Evolutionary conservation across 2,888 invertebrate genomes (phyloP), one percentile per base, ranked within the genome.

Genomic region (Limnephilus auricula): DNA sequence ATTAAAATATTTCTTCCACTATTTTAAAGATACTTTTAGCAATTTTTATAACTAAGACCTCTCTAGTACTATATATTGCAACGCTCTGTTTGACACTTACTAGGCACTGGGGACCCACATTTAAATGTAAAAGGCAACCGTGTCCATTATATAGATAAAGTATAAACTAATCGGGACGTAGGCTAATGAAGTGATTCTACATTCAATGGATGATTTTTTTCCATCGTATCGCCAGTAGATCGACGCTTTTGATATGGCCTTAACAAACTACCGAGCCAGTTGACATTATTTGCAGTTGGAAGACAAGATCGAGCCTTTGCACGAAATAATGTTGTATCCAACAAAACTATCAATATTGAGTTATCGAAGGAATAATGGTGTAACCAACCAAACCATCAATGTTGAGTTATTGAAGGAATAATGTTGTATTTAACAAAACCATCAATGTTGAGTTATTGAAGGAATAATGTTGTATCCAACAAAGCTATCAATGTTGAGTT

Each of bases 151-250:
- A n/a, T n/a, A n/a, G n/a, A n/a, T n/a, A n/a, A n/a, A n/a, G 84
- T 40, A 37, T 32, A 34, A 84, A 37, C 40, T 40, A 85, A 85
- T 85, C 85, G 30, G 4, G n/a, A 2, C n/a, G 18, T 84, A 12
- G 25, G 12, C 30, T 85, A 85, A 85, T 85, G 85, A 85, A 85
- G 85, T 85, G 85, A 40, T 85, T 30, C 18, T 6, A 18, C 34
- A 82, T n/a, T 65, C 65, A 65, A 65, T n/a, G 65, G 34, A 37
- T 25, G 34, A 82, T 34, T 13, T 82, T n/a, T 34, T 82, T 10
- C 82, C 34, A 82, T 34, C 25, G 34, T 10, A 25, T 25, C 34
- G 18, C 34, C 34, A n/a, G 9, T 32, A 82, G 32, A 82, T 82
- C 2, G 3, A 65, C 2, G n/a, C 9, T 65, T 65, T 65, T 65